Evolutionary conservation across 2,797 vertebrate species (phyloP).

Genomic region (Pipistrellus nathusii): DNA sequence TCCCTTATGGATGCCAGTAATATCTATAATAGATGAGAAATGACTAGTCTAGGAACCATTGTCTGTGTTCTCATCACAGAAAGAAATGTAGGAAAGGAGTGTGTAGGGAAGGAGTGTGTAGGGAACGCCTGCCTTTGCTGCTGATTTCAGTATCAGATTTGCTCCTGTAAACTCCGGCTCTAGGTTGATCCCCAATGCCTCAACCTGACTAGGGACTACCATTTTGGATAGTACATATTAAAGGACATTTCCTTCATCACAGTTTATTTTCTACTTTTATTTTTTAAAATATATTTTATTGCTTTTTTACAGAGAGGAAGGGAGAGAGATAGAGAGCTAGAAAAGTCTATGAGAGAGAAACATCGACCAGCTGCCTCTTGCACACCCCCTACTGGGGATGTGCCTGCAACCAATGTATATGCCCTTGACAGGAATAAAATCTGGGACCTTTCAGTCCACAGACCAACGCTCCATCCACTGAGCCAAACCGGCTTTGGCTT

Average conservation of each 20-base stretch:
- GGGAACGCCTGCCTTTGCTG: background rate
- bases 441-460: too few relatives aligned
- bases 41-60: background rate
- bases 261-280: background rate
- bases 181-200: too few relatives aligned
- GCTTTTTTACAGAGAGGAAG: too few relatives aligned
- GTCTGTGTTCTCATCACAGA: background rate
- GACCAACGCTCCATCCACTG: too few relatives aligned
- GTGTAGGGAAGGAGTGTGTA: too few relatives aligned
- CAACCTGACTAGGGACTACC: background rate
- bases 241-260: background rate
- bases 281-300: too few relatives aligned
- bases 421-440: too few relatives aligned
- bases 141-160: background rate
- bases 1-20: background rate
- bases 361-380: too few relatives aligned
- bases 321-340: too few relatives aligned
- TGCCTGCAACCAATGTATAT: too few relatives aligned
- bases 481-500: background rate
- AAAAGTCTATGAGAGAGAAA: too few relatives aligned
- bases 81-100: background rate
- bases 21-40: background rate
- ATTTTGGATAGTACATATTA: background rate
- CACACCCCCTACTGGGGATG: too few relatives aligned
- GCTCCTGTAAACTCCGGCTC: background rate